Evolutionary conservation across 2,797 vertebrate species (phyloP).

Genomic region (Rhabdophis nuchalis): DNA sequence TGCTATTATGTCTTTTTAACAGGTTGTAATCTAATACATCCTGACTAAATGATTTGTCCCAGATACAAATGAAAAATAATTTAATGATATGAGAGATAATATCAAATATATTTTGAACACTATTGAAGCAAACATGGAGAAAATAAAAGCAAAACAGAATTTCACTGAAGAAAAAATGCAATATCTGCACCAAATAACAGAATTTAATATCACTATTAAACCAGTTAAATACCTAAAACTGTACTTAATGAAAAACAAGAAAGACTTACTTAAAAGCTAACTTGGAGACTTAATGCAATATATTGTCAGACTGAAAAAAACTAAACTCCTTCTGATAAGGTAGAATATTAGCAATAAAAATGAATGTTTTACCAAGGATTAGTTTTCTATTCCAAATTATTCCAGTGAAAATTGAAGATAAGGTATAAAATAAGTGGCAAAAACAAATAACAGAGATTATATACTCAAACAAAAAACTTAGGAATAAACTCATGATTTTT

Average conservation of each 20-base stretch:
- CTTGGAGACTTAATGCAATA: not conserved
- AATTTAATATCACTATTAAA: not conserved
- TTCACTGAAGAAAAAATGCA: not conserved
- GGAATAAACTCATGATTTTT: not conserved
- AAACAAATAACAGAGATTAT: not conserved
- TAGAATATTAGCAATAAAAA: not conserved
- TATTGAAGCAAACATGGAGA: not conserved
- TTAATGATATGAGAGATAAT: not conserved
- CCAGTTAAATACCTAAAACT: not conserved
- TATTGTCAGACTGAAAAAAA: not conserved
- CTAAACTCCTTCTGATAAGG: not conserved
- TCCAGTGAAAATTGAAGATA: not conserved
- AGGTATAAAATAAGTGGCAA: not conserved
- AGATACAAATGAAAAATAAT: not conserved
- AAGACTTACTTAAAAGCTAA: not conserved
- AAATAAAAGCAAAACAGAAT: not conserved
- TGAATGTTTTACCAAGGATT: not conserved
- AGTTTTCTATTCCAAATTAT: slow-evolving; percentile 16
- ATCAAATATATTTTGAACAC: not conserved
- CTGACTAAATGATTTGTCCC: not conserved
- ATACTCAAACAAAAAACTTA: not conserved
- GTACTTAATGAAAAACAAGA: not conserved
- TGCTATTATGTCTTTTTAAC: not conserved
- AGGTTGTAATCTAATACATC: not conserved
- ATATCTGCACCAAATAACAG: not conserved